Conservation (phyloP, 2,113 vertebrate genomes). For the Chamaetylas fuelleborni region DNA sequence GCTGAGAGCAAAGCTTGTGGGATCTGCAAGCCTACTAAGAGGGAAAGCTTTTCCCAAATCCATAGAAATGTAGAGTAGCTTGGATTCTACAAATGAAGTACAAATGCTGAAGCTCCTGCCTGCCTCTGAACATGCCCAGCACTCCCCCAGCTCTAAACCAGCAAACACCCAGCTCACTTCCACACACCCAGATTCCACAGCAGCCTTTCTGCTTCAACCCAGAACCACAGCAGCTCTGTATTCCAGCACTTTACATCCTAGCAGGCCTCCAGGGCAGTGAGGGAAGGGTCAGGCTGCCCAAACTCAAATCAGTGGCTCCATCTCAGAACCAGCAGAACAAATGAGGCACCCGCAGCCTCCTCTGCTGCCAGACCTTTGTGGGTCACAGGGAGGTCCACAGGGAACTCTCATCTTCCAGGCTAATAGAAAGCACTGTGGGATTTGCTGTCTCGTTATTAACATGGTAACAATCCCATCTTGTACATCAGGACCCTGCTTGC, state of each 20-base stretch:
- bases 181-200: background rate
- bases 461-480: conserved; percentile 27
- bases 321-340: background rate
- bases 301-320: background rate
- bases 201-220: background rate
- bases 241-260: background rate
- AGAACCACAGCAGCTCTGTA: background rate
- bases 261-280: background rate
- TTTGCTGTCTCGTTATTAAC: conserved; percentile 47
- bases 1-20: background rate
- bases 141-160: background rate
- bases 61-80: background rate
- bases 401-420: background rate
- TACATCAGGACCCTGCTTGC: background rate
- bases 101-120: background rate
- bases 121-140: background rate
- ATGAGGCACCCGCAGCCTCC: background rate
- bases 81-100: background rate
- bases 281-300: background rate
- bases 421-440: background rate
- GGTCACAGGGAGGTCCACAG: background rate
- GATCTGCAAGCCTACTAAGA: background rate
- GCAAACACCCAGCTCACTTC: background rate
- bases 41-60: background rate
- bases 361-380: background rate